phyloP scores from a whole-genome alignment of 2,888 invertebrate species.

The Phorcus lineatus region DNA sequence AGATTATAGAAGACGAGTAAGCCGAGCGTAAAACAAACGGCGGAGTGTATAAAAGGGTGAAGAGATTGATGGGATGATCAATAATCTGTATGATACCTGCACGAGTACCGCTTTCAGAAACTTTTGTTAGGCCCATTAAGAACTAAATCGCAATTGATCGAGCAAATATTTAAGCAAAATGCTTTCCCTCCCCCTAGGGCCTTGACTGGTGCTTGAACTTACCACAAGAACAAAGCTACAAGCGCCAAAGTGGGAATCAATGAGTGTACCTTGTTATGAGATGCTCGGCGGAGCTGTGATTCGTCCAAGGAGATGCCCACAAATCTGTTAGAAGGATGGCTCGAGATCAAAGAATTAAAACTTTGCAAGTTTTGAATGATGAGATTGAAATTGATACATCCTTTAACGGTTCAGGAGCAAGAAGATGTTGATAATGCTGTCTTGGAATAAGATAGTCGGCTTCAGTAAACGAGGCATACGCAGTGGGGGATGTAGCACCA shows the following conservation, averaged over 20 bases:
- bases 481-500: neutral
- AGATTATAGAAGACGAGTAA: neutral
- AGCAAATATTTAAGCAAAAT: slow-evolving; percentile 24
- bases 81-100: slow-evolving; percentile 10
- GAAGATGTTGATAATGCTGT: neutral
- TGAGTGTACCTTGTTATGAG: neutral
- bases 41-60: neutral
- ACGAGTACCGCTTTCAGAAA: neutral
- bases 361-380: neutral
- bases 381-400: neutral
- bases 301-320: neutral
- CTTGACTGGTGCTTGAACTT: slow-evolving; percentile 2
- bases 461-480: neutral
- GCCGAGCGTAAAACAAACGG: slow-evolving; percentile 16
- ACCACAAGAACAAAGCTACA: slow-evolving; percentile 18
- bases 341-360: slow-evolving; percentile 10
- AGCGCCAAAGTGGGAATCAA: neutral
- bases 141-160: slow-evolving; percentile 12
- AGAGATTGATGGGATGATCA: neutral
- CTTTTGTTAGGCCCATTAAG: slow-evolving; percentile 14
- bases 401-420: neutral
- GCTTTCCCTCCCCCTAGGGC: neutral
- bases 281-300: no score
- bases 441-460: neutral
- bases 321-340: neutral